These are phyloP conservation scores for Ispidina lecontei DNA, from an alignment of 2,797 vertebrate species.

Conservation along the genomic window DNA sequence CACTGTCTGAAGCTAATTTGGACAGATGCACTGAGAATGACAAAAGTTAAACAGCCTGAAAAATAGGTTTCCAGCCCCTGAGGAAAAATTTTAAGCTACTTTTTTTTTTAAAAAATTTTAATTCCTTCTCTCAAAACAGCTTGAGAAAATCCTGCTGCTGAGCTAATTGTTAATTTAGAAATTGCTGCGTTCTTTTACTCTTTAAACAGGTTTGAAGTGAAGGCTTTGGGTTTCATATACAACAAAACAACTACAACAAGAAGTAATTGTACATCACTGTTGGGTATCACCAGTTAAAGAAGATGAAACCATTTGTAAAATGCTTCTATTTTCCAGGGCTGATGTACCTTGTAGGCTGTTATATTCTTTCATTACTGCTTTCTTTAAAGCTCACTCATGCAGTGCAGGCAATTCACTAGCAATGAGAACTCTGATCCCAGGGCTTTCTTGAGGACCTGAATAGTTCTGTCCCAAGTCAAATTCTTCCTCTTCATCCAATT, in stretches of 20 bases:
- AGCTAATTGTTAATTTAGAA: neutral
- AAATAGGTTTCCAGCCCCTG: slow-evolving; percentile 60
- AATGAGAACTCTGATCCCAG: neutral
- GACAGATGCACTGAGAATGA: slow-evolving; percentile 55
- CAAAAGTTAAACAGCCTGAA: slow-evolving; percentile 68
- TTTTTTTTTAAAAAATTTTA: neutral
- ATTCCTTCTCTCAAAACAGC: neutral
- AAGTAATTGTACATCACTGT: neutral
- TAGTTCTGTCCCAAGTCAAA: neutral
- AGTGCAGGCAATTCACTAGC: neutral
- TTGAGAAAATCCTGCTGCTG: neutral
- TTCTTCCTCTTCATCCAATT: neutral
- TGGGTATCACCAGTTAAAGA: neutral
- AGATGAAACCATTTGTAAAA: neutral
- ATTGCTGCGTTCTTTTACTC: neutral
- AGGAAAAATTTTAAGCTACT: slow-evolving; percentile 42
- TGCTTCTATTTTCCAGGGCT: neutral
- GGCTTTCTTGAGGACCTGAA: neutral
- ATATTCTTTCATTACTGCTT: neutral
- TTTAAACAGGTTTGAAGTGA: neutral
- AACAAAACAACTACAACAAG: neutral
- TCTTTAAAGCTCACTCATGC: neutral
- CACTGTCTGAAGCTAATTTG: slow-evolving; percentile 68
- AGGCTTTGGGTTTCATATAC: neutral
- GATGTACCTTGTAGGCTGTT: neutral